phyloP scores from a whole-genome alignment of 2,888 invertebrate genomes.

The Scaptomyza cyrtandrae region DNA sequence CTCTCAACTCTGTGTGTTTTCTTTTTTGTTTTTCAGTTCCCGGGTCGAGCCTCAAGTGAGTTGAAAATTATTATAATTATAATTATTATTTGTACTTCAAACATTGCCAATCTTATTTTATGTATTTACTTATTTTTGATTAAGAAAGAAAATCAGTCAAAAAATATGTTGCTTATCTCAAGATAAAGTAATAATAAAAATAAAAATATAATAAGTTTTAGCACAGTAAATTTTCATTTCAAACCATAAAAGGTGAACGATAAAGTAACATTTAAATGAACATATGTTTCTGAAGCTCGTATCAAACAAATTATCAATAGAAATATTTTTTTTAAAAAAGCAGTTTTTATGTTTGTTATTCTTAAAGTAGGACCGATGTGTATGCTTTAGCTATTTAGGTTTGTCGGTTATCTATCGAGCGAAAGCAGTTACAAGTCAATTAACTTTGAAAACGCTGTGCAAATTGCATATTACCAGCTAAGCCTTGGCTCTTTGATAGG shows the following conservation, averaged over 20 bases:
- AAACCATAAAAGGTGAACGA: too few relatives aligned
- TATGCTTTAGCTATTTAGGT: background rate
- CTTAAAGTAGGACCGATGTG: too few relatives aligned
- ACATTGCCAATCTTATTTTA: background rate
- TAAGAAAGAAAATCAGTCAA: background rate
- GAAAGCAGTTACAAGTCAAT: background rate
- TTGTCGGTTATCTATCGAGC: background rate
- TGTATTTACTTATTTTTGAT: background rate
- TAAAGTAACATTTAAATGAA: too few relatives aligned
- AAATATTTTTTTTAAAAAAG: background rate
- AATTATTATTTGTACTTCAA: background rate
- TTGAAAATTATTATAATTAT: constrained; percentile 4
- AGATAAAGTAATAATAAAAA: background rate
- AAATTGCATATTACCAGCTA: background rate
- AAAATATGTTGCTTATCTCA: background rate
- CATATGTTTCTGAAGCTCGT: background rate
- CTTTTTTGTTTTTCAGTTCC: background rate
- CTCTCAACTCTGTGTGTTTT: constrained; percentile 6
- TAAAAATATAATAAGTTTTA: too few relatives aligned
- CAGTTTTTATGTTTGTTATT: too few relatives aligned
- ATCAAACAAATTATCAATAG: background rate
- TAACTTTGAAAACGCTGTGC: background rate
- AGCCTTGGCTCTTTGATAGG: background rate
- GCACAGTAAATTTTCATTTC: too few relatives aligned
- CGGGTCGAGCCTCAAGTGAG: constrained; percentile 1